These are phyloP conservation scores for Nomada lathburiana DNA, from an alignment of 2,888 invertebrate genomes.

Conservation along the genomic window DNA sequence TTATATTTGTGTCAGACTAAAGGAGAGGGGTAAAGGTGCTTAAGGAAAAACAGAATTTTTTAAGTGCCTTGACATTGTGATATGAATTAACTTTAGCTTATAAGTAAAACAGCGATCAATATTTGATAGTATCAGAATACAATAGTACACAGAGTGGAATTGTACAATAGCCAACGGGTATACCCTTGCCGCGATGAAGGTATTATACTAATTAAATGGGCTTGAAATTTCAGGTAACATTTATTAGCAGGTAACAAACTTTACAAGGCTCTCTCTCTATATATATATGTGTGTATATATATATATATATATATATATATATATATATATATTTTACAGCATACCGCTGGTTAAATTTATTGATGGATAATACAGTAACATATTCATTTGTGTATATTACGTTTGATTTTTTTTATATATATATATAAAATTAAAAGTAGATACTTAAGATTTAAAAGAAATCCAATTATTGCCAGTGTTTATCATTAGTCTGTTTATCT, in stretches of 20 bases:
- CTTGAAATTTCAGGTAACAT: conserved; percentile 19
- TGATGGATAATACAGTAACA: conserved; percentile 57
- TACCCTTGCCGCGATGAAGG: conserved; percentile 63
- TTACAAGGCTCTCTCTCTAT: too few relatives aligned
- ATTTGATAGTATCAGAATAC: conserved; percentile 54
- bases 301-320: too few relatives aligned
- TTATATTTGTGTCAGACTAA: conserved; percentile 54
- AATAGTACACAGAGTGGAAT: conserved; percentile 74
- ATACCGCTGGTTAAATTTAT: conserved; percentile 16
- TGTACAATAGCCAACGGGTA: conserved; percentile 65
- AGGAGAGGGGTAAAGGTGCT: conserved; percentile 55
- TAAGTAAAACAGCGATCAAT: conserved; percentile 64
- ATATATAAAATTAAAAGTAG: conserved; percentile 28
- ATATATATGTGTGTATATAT: too few relatives aligned
- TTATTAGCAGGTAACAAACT: conserved; percentile 31
- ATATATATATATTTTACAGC: conserved; percentile 10
- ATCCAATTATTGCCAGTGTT: conserved; percentile 1
- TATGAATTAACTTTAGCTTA: conserved; percentile 78
- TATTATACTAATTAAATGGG: conserved; percentile 38
- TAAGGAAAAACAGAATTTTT: conserved; percentile 50
- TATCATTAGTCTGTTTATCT: conserved; percentile 8
- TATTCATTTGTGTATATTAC: conserved; percentile 36
- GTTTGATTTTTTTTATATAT: conserved; percentile 23
- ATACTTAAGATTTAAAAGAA: conserved; percentile 14
- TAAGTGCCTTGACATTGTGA: conserved; percentile 79